These are phyloP conservation scores for Gastrophysa polygoni DNA, from an alignment of 2,888 invertebrate genomes.

Conservation along the genomic window DNA sequence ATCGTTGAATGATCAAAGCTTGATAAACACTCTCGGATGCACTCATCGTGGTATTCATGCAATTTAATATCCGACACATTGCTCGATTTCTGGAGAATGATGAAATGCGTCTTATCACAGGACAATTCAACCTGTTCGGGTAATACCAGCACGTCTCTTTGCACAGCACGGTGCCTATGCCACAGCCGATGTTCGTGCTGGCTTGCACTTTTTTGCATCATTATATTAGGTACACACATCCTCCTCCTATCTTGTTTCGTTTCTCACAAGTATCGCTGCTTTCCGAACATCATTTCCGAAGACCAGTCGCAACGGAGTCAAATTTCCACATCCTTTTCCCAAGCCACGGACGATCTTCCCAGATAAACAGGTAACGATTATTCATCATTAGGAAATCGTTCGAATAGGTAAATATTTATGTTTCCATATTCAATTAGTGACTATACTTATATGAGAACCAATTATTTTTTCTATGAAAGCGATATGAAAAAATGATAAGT, in stretches of 20 bases:
- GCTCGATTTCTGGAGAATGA: too few species aligned
- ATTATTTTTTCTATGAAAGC: too few species aligned
- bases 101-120: too few species aligned
- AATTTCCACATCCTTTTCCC: neutral
- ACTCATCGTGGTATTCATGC: too few species aligned
- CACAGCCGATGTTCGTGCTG: neutral
- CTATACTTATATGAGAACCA: too few species aligned
- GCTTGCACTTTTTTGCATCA: neutral
- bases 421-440: too few species aligned
- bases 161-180: neutral
- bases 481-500: too few species aligned
- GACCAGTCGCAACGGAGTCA: neutral
- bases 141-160: neutral
- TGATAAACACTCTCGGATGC: too few species aligned
- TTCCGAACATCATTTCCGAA: neutral
- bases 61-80: too few species aligned
- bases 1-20: too few species aligned
- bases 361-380: neutral
- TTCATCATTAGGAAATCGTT: neutral
- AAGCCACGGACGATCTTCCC: neutral
- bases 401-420: neutral
- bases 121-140: too few species aligned
- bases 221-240: neutral
- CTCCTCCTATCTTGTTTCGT: conserved; percentile 31
- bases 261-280: conserved; percentile 43